Evolutionary conservation across 53 echinoderm and acorn worm species (phyloP).

Genomic region (Antedon mediterranea): DNA sequence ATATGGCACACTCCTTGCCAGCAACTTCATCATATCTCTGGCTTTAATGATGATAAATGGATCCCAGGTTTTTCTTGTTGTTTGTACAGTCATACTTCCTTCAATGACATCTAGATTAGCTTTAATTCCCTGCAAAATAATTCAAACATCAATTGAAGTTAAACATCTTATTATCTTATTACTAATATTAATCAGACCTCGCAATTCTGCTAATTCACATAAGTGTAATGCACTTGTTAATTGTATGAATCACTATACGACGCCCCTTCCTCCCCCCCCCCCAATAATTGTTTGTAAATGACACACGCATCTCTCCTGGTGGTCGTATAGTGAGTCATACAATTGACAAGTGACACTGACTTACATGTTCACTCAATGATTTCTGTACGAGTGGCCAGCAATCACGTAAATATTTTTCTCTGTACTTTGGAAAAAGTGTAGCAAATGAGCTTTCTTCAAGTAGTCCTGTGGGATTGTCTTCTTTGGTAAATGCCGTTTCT

Average conservation of each 20-base stretch:
- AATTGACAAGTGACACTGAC: background rate
- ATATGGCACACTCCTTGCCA: constrained; percentile 88
- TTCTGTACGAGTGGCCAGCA: constrained; percentile 86
- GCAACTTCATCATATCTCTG: constrained; percentile 84
- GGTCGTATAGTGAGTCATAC: too few species aligned
- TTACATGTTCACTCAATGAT: constrained; percentile 54
- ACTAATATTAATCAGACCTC: too few species aligned
- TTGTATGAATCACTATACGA: too few species aligned
- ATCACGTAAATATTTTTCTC: constrained; percentile 77
- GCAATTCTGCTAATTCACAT: too few species aligned
- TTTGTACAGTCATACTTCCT: constrained; percentile 79
- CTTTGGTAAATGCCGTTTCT: constrained; percentile 56
- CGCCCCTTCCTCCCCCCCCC: too few species aligned
- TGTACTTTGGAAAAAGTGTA: constrained; percentile 91
- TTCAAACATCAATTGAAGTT: background rate
- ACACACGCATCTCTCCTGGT: too few species aligned
- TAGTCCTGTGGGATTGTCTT: constrained; percentile 70
- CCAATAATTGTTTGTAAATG: too few species aligned
- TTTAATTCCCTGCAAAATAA: constrained; percentile 54
- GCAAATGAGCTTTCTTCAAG: constrained; percentile 82
- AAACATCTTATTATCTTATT: background rate
- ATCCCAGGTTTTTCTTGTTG: constrained; percentile 82
- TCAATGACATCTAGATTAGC: constrained; percentile 70
- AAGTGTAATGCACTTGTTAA: too few species aligned
- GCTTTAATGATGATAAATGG: constrained; percentile 89